phyloP scores from a whole-genome alignment of 2,888 invertebrate genomes.

The Lagria hirta region DNA sequence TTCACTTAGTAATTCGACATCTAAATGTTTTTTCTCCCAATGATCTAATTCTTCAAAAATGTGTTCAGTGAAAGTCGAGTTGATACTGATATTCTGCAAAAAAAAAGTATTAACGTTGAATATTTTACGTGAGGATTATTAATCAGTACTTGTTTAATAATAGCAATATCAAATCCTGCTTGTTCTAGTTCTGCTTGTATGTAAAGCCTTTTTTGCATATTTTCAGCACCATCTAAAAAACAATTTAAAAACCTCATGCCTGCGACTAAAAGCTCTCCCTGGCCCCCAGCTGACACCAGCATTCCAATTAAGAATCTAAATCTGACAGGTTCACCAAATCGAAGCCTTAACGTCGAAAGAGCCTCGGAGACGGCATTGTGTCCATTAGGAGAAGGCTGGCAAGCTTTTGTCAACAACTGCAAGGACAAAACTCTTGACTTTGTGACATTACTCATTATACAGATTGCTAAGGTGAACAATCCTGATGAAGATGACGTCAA shows the following conservation, averaged over 20 bases:
- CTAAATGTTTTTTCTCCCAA: constrained; percentile 77
- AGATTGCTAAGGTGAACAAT: constrained; percentile 80
- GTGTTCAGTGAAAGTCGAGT: constrained; percentile 64
- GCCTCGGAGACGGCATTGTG: constrained; percentile 89
- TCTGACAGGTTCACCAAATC: constrained; percentile 90
- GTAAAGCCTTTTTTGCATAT: constrained; percentile 75
- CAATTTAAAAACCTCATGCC: constrained; percentile 85
- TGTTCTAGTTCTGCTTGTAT: constrained; percentile 83
- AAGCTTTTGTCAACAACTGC: constrained; percentile 83
- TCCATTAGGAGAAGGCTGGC: constrained; percentile 72
- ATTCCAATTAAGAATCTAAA: constrained; percentile 90
- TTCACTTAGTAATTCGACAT: constrained; percentile 73
- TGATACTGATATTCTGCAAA: constrained; percentile 64
- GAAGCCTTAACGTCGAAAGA: constrained; percentile 80
- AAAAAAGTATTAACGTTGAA: constrained; percentile 6
- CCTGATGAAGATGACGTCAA: constrained; percentile 78
- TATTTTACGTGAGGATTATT: not conserved
- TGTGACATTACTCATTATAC: constrained; percentile 86
- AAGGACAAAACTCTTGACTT: constrained; percentile 81
- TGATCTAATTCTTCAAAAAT: constrained; percentile 70
- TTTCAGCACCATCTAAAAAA: constrained; percentile 74
- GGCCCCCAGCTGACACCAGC: constrained; percentile 72
- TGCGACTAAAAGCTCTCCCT: constrained; percentile 72
- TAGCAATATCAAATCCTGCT: constrained; percentile 71
- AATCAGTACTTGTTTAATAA: constrained; percentile 62